Conservation (phyloP, 2,797 vertebrate species). For the Lates japonicus region DNA sequence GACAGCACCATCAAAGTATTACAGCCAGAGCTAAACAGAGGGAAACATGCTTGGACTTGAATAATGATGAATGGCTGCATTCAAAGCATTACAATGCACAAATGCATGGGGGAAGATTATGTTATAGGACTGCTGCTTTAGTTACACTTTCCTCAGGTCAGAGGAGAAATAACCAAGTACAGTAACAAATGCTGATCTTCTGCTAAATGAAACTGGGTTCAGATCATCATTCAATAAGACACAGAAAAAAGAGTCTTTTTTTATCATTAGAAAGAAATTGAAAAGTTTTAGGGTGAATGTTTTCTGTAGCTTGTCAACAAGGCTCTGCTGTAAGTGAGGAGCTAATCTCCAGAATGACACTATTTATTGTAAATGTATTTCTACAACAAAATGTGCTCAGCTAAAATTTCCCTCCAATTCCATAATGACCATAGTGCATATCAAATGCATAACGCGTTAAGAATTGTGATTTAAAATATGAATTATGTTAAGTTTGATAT, state of each 20-base stretch:
- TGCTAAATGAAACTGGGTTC: neutral
- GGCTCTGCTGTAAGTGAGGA: neutral
- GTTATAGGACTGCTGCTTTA: neutral
- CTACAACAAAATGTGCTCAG: neutral
- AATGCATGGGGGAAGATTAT: neutral
- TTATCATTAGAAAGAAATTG: neutral
- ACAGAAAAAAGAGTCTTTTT: neutral
- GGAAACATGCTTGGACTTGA: conserved; percentile 6
- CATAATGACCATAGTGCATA: too few species aligned
- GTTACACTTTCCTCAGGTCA: neutral
- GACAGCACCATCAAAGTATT: conserved; percentile 2
- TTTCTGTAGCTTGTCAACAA: neutral
- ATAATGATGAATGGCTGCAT: neutral
- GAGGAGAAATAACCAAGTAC: neutral
- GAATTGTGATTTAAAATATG: neutral
- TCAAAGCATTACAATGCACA: conserved; percentile 5
- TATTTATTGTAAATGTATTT: neutral
- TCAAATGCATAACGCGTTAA: neutral
- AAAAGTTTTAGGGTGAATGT: neutral
- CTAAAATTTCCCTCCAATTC: neutral
- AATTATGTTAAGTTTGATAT: neutral
- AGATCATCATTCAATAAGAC: neutral
- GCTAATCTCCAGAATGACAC: neutral
- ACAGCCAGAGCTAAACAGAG: conserved; percentile 4
- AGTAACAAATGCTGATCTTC: neutral